phyloP scores from a whole-genome alignment of 2,113 vertebrate genomes.

The Lepisosteus oculatus region DNA sequence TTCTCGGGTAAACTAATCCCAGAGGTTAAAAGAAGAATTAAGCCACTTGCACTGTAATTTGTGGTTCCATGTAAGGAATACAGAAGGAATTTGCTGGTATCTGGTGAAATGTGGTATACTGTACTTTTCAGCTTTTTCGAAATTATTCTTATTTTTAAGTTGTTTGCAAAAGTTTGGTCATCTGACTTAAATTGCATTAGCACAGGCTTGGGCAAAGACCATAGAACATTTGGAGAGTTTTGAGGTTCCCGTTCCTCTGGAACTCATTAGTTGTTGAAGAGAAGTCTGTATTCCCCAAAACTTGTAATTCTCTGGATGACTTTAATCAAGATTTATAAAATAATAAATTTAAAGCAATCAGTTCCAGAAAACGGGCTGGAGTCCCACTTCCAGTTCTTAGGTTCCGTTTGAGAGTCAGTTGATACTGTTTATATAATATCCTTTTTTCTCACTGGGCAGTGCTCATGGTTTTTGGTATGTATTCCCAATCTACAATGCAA shows the following conservation, averaged over 20 bases:
- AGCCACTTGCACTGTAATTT: neutral
- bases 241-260: slow-evolving; percentile 14
- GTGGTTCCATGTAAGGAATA: neutral
- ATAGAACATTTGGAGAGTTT: neutral
- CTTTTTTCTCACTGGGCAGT: neutral
- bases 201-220: too few species aligned
- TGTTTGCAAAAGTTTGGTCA: too few species aligned
- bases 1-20: neutral
- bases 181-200: too few species aligned
- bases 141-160: too few species aligned
- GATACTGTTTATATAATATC: neutral
- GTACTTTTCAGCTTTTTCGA: too few species aligned
- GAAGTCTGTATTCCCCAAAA: neutral
- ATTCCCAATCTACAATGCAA: neutral
- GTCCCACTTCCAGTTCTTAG: slow-evolving; percentile 2
- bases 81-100: too few species aligned
- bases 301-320: slow-evolving; percentile 10
- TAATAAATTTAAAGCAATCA: slow-evolving; percentile 9
- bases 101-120: too few species aligned
- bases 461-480: neutral
- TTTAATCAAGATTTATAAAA: slow-evolving; percentile 24
- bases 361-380: slow-evolving; percentile 8
- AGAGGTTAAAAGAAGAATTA: neutral
- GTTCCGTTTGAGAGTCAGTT: neutral
- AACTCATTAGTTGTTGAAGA: slow-evolving; percentile 2